phyloP scores from a whole-genome alignment of 2,888 invertebrate species.

The Drosophila tanythrix region DNA sequence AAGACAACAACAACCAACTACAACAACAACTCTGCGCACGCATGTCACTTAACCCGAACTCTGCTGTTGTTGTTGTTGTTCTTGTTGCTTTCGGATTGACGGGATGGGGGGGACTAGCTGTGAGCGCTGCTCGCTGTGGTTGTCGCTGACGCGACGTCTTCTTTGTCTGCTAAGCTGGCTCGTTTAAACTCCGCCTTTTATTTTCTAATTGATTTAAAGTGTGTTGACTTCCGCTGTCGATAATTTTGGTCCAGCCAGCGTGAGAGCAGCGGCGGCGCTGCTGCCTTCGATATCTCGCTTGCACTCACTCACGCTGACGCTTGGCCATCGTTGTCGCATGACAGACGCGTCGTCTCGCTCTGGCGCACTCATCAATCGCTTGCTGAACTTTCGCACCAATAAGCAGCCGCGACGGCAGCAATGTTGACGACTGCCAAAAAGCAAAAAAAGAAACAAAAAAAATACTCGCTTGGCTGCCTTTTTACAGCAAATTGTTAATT shows the following conservation, averaged over 20 bases:
- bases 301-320: conserved; percentile 13
- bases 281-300: conserved; percentile 23
- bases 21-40: conserved; percentile 60
- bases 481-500: conserved; percentile 80
- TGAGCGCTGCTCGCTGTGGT: conserved; percentile 26
- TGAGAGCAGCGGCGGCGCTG: conserved; percentile 35
- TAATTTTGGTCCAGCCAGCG: conserved; percentile 76
- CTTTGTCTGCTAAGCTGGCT: conserved; percentile 63
- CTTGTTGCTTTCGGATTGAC: not conserved
- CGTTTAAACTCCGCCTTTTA: conserved; percentile 83
- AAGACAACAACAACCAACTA: conserved; percentile 55
- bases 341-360: conserved; percentile 70
- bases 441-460: conserved; percentile 15
- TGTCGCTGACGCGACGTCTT: conserved; percentile 37
- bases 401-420: conserved; percentile 61
- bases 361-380: conserved; percentile 54
- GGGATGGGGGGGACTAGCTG: not conserved
- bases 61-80: conserved; percentile 8
- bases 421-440: conserved; percentile 68
- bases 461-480: conserved; percentile 47
- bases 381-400: conserved; percentile 74
- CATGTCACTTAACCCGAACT: conserved; percentile 53
- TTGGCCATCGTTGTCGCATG: conserved; percentile 18
- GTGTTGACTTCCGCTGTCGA: conserved; percentile 83
- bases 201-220: conserved; percentile 83